These are phyloP conservation scores for Trypoxylus dichotomus DNA, from an alignment of 1,140 invertebrate species.

Conservation along the genomic window DNA sequence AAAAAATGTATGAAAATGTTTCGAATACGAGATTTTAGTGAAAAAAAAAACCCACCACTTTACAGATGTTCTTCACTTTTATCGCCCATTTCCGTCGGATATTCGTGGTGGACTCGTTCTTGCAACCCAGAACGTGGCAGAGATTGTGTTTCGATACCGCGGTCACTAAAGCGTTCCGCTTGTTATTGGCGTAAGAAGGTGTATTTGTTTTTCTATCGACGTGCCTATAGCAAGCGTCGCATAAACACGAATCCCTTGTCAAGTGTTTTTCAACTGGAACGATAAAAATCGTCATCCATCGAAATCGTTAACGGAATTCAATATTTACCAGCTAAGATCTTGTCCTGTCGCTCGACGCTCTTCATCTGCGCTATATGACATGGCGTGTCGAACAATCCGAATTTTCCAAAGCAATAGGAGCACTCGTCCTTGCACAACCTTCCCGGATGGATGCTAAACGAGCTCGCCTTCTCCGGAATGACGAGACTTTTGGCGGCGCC, in stretches of 20 bases:
- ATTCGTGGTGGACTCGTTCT: slow-evolving; percentile 65
- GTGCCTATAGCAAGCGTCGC: slow-evolving; percentile 82
- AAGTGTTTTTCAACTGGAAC: slow-evolving; percentile 71
- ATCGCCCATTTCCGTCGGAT: slow-evolving; percentile 77
- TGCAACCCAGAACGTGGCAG: slow-evolving; percentile 67
- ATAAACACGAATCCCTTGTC: slow-evolving; percentile 78
- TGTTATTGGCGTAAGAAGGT: slow-evolving; percentile 58
- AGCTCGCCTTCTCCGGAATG: slow-evolving; percentile 83
- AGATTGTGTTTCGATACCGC: slow-evolving; percentile 52
- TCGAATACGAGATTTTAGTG: neutral
- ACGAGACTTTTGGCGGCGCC: slow-evolving; percentile 65
- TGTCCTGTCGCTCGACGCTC: slow-evolving; percentile 73
- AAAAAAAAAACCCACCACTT: slow-evolving; percentile 59
- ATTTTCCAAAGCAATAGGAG: slow-evolving; percentile 82
- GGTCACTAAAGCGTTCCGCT: slow-evolving; percentile 45
- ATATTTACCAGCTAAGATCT: slow-evolving; percentile 68
- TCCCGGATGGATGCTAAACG: slow-evolving; percentile 81
- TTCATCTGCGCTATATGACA: slow-evolving; percentile 85
- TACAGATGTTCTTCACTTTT: slow-evolving; percentile 70
- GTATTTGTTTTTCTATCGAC: slow-evolving; percentile 77
- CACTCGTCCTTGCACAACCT: slow-evolving; percentile 79
- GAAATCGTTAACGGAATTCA: neutral
- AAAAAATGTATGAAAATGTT: neutral
- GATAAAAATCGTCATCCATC: neutral
- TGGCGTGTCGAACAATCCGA: slow-evolving; percentile 80